Evolutionary conservation across 2,797 vertebrate genomes (phyloP).

Genomic region (Macropus fuliginosus): DNA sequence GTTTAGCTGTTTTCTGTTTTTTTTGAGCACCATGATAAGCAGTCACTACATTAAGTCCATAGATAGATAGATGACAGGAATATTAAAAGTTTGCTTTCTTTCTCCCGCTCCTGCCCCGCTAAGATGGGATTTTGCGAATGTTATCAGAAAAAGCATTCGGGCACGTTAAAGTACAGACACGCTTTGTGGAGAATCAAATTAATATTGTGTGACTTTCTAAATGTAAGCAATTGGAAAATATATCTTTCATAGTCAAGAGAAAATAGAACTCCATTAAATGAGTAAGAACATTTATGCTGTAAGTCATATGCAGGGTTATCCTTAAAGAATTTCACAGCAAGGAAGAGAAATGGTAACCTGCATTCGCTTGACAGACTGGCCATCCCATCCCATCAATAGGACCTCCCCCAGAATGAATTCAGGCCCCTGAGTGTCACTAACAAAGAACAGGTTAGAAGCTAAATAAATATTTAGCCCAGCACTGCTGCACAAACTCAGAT

Average conservation of each 20-base stretch:
- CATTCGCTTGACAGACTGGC: not conserved
- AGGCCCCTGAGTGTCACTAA: not conserved
- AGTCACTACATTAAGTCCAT: not conserved
- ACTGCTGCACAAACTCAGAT: not conserved
- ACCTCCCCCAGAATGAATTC: not conserved
- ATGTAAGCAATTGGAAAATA: constrained; percentile 14
- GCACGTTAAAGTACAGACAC: not conserved
- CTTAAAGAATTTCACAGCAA: not conserved
- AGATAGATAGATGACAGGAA: not conserved
- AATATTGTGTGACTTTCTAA: constrained; percentile 40
- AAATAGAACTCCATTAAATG: constrained; percentile 43
- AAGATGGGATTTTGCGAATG: constrained; percentile 20
- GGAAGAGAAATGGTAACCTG: constrained; percentile 6
- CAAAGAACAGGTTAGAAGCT: not conserved
- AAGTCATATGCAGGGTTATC: constrained; percentile 57
- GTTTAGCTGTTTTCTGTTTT: too few relatives aligned
- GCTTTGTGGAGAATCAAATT: constrained; percentile 15
- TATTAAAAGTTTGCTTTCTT: not conserved
- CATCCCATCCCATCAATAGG: constrained; percentile 5
- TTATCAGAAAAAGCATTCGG: not conserved
- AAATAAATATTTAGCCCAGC: not conserved
- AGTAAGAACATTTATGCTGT: constrained; percentile 50
- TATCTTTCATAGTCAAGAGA: not conserved
- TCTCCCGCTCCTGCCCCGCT: not conserved
- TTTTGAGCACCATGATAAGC: not conserved